phyloP scores from a whole-genome alignment of 2,113 vertebrate genomes.

The Eulacestoma nigropectus region DNA sequence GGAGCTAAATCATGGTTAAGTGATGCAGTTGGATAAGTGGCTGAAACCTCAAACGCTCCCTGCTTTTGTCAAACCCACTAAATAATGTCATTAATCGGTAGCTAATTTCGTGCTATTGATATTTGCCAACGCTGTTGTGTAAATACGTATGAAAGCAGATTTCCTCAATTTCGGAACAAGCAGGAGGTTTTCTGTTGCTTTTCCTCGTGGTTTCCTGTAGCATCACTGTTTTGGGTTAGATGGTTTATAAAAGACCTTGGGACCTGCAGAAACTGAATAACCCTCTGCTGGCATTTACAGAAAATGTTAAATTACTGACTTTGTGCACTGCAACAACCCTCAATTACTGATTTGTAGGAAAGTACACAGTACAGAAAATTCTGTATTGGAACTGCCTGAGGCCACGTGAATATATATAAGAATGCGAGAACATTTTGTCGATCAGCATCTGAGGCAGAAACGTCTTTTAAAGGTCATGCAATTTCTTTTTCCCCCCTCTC shows the following conservation, averaged over 20 bases:
- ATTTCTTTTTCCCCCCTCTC: not conserved
- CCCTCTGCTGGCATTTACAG: conserved; percentile 53
- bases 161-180: not conserved
- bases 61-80: not conserved
- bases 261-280: conserved; percentile 17
- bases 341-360: conserved; percentile 47
- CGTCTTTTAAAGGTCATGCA: conserved; percentile 49
- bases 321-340: not conserved
- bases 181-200: not conserved
- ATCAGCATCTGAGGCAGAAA: conserved; percentile 27
- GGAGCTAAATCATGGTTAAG: not conserved
- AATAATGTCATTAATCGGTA: not conserved
- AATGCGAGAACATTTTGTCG: conserved; percentile 6
- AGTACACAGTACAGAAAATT: conserved; percentile 17
- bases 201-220: not conserved
- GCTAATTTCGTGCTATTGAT: not conserved
- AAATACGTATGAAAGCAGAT: not conserved
- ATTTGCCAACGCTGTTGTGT: not conserved
- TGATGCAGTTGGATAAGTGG: not conserved
- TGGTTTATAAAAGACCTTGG: not conserved
- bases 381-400: conserved; percentile 30
- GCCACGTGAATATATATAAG: conserved; percentile 36
- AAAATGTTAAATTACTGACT: conserved; percentile 56
- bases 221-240: not conserved
- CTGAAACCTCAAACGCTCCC: not conserved